phyloP scores from a whole-genome alignment of 2,113 vertebrate genomes.

The Gulo gulo region DNA sequence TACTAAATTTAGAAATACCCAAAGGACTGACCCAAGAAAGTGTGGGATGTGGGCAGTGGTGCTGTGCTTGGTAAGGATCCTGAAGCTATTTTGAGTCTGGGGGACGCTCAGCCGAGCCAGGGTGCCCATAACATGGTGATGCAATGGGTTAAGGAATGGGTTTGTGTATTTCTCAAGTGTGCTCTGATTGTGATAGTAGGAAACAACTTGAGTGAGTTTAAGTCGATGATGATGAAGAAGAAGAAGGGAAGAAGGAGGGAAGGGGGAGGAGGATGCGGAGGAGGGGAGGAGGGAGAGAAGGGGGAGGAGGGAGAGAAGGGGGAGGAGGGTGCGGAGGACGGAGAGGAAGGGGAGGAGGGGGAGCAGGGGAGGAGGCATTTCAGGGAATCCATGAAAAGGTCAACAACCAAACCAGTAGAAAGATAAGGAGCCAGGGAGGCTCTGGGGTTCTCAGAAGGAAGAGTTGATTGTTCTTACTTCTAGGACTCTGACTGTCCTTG shows the following conservation, averaged over 20 bases:
- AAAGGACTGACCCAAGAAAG: neutral
- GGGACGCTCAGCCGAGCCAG: neutral
- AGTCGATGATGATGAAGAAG: neutral
- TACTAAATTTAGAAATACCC: constrained; percentile 25
- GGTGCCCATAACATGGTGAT: neutral
- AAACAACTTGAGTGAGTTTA: neutral
- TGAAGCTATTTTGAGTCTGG: neutral
- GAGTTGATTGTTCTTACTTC: neutral
- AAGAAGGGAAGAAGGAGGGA: too few species aligned
- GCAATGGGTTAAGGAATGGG: neutral
- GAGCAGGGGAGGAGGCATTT: neutral
- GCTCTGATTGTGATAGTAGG: neutral
- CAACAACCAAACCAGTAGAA: neutral
- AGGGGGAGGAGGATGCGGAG: too few species aligned
- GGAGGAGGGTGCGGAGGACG: too few species aligned
- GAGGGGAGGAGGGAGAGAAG: too few species aligned
- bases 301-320: too few species aligned
- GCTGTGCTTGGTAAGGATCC: neutral
- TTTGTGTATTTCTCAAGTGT: neutral
- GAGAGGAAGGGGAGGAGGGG: accelerated
- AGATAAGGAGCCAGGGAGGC: neutral
- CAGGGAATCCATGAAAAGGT: neutral
- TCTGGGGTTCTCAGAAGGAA: neutral
- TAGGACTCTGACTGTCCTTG: neutral
- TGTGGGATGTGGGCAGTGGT: too few species aligned